Percentiles rank a stretch among this genome's conserved stretches.
Conservation (phyloP, 2,797 vertebrate species). For the Tinamus major region DNA sequence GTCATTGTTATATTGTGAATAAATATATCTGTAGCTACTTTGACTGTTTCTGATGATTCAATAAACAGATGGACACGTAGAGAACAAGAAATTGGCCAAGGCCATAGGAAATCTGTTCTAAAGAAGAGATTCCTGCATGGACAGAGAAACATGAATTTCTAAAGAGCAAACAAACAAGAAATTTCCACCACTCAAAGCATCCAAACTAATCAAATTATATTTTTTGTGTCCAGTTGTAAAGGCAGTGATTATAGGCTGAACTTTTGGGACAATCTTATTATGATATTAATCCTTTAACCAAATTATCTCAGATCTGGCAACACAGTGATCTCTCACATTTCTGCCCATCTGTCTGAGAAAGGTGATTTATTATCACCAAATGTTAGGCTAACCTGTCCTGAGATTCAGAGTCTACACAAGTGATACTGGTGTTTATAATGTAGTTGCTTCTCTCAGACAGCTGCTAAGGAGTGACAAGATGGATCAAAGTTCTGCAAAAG, state of each 20-base stretch:
- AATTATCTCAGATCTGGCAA: neutral
- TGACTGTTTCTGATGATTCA: neutral
- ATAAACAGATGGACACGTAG: neutral
- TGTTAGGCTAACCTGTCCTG: neutral
- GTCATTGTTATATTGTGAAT: neutral
- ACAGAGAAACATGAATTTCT: neutral
- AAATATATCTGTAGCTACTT: neutral
- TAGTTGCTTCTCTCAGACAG: neutral
- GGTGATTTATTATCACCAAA: conserved; percentile 7
- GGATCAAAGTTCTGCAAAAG: conserved; percentile 47
- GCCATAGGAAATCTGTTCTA: neutral
- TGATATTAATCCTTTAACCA: neutral
- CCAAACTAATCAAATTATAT: neutral
- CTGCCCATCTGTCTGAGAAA: neutral
- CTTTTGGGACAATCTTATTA: neutral
- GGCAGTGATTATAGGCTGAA: neutral
- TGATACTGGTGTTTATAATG: neutral
- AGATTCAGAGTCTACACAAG: neutral
- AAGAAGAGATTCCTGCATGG: neutral
- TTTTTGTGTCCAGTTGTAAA: neutral
- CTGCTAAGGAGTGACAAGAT: neutral
- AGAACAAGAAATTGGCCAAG: conserved; percentile 18
- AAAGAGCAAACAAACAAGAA: neutral
- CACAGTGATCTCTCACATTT: neutral
- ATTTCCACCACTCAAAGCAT: neutral